These are phyloP conservation scores for Neosilurus hyrtlii DNA, from an alignment of 2,797 vertebrate genomes.

Conservation along the genomic window DNA sequence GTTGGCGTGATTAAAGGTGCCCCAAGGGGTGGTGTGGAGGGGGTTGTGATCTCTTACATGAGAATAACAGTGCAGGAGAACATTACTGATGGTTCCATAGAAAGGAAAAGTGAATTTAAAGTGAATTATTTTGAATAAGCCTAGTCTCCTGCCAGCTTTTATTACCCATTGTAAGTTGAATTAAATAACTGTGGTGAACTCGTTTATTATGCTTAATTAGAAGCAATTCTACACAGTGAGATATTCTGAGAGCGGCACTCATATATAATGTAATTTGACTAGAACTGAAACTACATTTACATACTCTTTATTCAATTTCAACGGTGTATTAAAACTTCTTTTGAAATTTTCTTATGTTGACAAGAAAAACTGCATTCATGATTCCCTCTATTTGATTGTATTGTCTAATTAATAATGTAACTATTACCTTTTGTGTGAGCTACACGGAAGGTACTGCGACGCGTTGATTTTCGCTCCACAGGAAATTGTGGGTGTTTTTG, in stretches of 20 bases:
- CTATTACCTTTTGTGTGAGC: too few relatives aligned
- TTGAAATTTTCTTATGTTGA: neutral
- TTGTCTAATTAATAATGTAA: too few relatives aligned
- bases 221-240: slow-evolving; percentile 12
- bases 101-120: neutral
- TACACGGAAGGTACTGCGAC: too few relatives aligned
- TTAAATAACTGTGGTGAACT: slow-evolving; percentile 17
- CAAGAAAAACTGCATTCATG: neutral
- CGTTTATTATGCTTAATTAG: slow-evolving; percentile 6
- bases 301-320: neutral
- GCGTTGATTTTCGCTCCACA: too few relatives aligned
- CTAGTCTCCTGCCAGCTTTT: neutral
- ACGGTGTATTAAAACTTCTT: neutral
- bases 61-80: neutral
- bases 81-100: neutral
- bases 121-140: neutral
- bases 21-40: neutral
- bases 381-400: neutral
- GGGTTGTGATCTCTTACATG: neutral
- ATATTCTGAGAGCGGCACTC: neutral
- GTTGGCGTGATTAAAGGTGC: slow-evolving; percentile 14
- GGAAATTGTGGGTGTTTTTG: too few relatives aligned
- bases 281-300: neutral
- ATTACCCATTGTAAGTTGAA: neutral
- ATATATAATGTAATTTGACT: neutral